A percentile compares a stretch with the other conserved stretches of the same genome.
Conservation (phyloP, 2,888 invertebrate genomes). For the Lysandra bellargus region DNA sequence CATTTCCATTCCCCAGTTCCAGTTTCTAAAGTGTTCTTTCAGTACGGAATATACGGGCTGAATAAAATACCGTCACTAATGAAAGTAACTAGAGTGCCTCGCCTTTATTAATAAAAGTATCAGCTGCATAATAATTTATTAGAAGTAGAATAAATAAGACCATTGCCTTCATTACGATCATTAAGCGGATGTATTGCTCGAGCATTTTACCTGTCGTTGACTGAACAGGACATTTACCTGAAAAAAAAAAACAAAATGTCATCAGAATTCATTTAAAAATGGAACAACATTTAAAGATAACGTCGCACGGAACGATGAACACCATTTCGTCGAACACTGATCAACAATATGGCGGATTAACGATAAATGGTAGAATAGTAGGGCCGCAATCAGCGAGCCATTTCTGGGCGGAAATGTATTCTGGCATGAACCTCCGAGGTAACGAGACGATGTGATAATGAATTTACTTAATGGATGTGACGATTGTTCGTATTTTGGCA, state of each 20-base stretch:
- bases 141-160: not conserved
- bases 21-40: slow-evolving; percentile 10
- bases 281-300: slow-evolving; percentile 34
- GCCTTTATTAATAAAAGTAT: not conserved
- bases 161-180: not conserved
- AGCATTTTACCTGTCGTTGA: not conserved
- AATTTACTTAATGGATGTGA: slow-evolving; percentile 42
- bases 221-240: not conserved
- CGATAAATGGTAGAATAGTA: slow-evolving; percentile 37
- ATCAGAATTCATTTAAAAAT: slow-evolving; percentile 31
- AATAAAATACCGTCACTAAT: slow-evolving; percentile 14
- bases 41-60: not conserved
- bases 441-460: slow-evolving; percentile 43
- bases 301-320: slow-evolving; percentile 38
- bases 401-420: slow-evolving; percentile 44
- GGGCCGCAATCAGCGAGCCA: slow-evolving; percentile 38
- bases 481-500: slow-evolving; percentile 9
- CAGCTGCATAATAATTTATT: not conserved
- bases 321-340: slow-evolving; percentile 35
- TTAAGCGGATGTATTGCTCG: not conserved
- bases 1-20: not conserved
- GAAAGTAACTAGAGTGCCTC: not conserved
- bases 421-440: slow-evolving; percentile 43
- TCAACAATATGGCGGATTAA: slow-evolving; percentile 42
- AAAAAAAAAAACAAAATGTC: slow-evolving; percentile 24